Evolutionary conservation across 2,888 invertebrate species (phyloP), one percentile per base, ranked within the genome.

Genomic region (Toxonevra muliebris): DNA sequence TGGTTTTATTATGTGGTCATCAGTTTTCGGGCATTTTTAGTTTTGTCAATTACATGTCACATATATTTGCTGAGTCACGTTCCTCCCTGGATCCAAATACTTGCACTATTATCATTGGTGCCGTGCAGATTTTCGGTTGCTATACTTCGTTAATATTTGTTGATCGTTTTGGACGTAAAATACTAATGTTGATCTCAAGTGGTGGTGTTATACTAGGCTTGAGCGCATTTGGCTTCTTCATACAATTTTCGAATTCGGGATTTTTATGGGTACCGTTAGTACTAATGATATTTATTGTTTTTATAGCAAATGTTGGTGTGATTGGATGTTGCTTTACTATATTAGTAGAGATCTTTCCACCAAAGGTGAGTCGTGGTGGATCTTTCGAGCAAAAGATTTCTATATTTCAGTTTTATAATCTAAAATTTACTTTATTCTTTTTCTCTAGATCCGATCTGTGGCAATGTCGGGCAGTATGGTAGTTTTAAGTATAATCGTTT

Each of bases 41-140:
- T 12, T 79, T 84, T 52, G 73, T 82, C 7, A 84, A 79, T 64
- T 85, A 85, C 60, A 80, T 83, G 73, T 79, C 84, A 15, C 72
- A 75, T n/a, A 82, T 85, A 45, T 84, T 85, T 65, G 73, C 73
- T 11, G 73, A 75, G 1, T 76, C 82, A 0, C 79, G 81, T 0
- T 76, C 81, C 0, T 54, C 71, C 3, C 68, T 84, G 42, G 79
- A 81, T 65, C 80, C 82, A 1, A 83, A 83, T n/a, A 77, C 76
- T 1, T 76, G 78, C 54, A 82, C 84, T 0, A 84, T 84, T 10
- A 78, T 82, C 11, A 76, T 81, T 61, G 84, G 83, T 7, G 72
- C 69, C 0, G 76, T 82, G 1, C 83, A 83, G 72, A 80, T 83
- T 4, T 20, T 79, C 0, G 84, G 83, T 2, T 78, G 80, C 0